Evolutionary conservation across 2,113 vertebrate genomes (phyloP).

Genomic region (Tetraodon nigroviridis): DNA sequence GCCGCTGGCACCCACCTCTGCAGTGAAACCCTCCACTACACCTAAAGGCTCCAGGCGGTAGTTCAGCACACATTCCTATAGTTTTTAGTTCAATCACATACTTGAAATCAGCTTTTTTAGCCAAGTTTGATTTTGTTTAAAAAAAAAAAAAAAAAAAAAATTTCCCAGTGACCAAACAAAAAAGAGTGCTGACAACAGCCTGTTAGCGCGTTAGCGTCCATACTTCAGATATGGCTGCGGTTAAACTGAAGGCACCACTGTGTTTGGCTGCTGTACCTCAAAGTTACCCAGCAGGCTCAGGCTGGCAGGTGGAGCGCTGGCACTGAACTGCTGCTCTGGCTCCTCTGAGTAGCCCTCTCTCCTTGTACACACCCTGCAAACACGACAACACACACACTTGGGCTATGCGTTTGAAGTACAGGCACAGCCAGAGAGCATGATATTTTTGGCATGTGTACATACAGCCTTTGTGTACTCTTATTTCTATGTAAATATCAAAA

Average conservation of each 20-base stretch:
- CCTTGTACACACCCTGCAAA: constrained; percentile 77
- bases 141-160: too few species aligned
- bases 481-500: neutral
- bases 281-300: constrained; percentile 98
- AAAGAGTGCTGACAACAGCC: too few species aligned
- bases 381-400: constrained; percentile 31
- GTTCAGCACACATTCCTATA: constrained; percentile 94
- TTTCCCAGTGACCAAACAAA: too few species aligned
- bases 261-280: constrained; percentile 79
- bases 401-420: neutral
- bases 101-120: neutral
- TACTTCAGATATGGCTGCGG: too few species aligned
- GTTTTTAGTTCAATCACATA: neutral
- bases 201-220: too few species aligned
- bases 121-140: too few species aligned
- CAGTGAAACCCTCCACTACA: constrained; percentile 88
- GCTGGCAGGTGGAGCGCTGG: constrained; percentile 91
- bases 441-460: neutral
- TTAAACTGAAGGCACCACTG: neutral
- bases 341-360: constrained; percentile 77
- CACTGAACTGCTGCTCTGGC: constrained; percentile 86
- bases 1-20: constrained; percentile 95
- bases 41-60: constrained; percentile 92
- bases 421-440: too few species aligned
- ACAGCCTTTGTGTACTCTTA: neutral